Base-by-base conservation (phyloP, 2,113 vertebrate species). In the Prietella phreatophila region DNA sequence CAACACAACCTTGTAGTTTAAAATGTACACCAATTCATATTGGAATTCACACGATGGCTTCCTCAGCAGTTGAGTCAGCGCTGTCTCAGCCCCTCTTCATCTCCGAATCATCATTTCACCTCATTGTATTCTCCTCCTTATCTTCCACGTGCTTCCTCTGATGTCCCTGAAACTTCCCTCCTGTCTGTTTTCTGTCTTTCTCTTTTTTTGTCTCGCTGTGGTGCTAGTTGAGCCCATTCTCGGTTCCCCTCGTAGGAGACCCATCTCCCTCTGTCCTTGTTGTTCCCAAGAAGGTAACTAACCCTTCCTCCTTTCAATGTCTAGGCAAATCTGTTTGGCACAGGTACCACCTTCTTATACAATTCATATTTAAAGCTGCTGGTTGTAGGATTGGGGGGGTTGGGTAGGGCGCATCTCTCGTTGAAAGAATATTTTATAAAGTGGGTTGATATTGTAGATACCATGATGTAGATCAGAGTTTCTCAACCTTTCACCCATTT, bases 241-340 rank as follows among this genome's bases (percentile, higher is more conserved):
- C 0, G 87, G 85, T 87, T 91, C 90, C 53, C 90, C 89, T 30
- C 79, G 83, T 87, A 91, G 89, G 88, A 90, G 89, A 87, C 89
- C 90, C 33, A 88, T 90, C 83, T 88, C 86, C 86, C 87, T 90
- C 80, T 91, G 90, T 87, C 90, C 89, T 56, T 91, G 89, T 82
- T 90, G 89, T 87, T 90, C 90, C 80, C 58, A 88, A 30, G 89
- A 90, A 91, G 90, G 90, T 91, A 91, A 91, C 75, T 76, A 69
- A 67, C 25, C 76, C 85, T 27, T 22, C 60, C 69, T 86, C 50
- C 36, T 80, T 73, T 39, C 7, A 27, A 47, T 50, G 14, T 76
- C 25, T 79, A 27, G 82, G 56, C 42, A 82, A 61, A 73, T 36
- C 39, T 53, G 8, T n/a, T 11, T n/a, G 20, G 39, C 27, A 71